Percentiles rank a stretch among this genome's conserved stretches.
Evolutionary conservation across 1,140 invertebrate species (phyloP).

Genomic region (Heliothis virescens): DNA sequence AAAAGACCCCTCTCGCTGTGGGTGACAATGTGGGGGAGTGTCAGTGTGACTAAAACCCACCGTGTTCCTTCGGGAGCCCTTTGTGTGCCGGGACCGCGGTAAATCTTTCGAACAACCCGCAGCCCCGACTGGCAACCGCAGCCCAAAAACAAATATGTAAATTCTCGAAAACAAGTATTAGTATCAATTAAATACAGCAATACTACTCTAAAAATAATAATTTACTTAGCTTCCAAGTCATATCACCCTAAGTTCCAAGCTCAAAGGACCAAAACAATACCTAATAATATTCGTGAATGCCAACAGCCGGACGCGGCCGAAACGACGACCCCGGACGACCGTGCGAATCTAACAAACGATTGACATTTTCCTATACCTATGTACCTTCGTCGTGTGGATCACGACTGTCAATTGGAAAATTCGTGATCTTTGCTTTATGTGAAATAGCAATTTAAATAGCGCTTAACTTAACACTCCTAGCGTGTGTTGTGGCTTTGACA

Average conservation of each 20-base stretch:
- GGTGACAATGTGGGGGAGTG: no score
- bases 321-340: conserved; percentile 23
- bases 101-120: no score
- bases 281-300: conserved; percentile 45
- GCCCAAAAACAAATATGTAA: no score
- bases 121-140: no score
- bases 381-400: background rate
- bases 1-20: no score
- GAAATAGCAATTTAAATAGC: conserved; percentile 23
- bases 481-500: background rate
- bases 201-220: no score
- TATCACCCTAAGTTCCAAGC: background rate
- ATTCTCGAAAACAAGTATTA: no score
- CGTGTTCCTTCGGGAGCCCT: no score
- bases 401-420: conserved; percentile 42
- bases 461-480: background rate
- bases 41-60: no score
- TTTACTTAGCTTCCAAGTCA: background rate
- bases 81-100: no score
- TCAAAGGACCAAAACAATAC: conserved; percentile 20
- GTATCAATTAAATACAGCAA: no score
- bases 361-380: conserved; percentile 39
- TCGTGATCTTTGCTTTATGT: conserved; percentile 30
- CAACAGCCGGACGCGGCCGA: conserved; percentile 43
- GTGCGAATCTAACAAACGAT: conserved; percentile 32